These are phyloP conservation scores for Rhizoglyphus robini DNA, from an alignment of 1,140 invertebrate genomes.

Conservation along the genomic window DNA sequence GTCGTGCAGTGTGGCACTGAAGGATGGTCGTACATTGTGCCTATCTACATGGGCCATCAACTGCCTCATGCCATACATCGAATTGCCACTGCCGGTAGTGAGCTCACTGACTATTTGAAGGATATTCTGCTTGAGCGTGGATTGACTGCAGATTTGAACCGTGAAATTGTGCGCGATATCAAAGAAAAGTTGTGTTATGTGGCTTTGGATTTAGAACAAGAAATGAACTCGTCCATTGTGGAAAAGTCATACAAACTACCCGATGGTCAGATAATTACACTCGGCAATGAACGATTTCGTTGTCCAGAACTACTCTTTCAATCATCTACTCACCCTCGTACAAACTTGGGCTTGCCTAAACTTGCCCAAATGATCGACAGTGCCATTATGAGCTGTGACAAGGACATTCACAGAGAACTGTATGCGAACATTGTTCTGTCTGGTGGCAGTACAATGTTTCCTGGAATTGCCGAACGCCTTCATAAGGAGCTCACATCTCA, in stretches of 20 bases:
- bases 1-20: no score
- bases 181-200: conserved; percentile 26
- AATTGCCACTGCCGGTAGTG: no score
- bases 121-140: conserved; percentile 72
- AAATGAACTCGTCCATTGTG: conserved; percentile 49
- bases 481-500: no score
- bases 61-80: no score
- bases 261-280: conserved; percentile 33
- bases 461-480: no score
- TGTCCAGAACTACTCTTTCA: conserved; percentile 32
- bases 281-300: conserved; percentile 35
- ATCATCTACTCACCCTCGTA: no score
- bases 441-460: conserved; percentile 43
- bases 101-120: conserved; percentile 78
- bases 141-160: conserved; percentile 31
- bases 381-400: conserved; percentile 38
- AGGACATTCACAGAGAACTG: no score
- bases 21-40: no score
- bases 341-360: conserved; percentile 36
- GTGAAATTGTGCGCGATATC: no score
- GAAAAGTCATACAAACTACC: conserved; percentile 37
- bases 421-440: no score
- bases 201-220: conserved; percentile 71
- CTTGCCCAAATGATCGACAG: conserved; percentile 42
- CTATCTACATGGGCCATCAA: no score